A percentile compares a stretch with the other conserved stretches of the same genome.
phyloP scores from a whole-genome alignment of 2,113 vertebrate species.

The Todiramphus saurophagus region DNA sequence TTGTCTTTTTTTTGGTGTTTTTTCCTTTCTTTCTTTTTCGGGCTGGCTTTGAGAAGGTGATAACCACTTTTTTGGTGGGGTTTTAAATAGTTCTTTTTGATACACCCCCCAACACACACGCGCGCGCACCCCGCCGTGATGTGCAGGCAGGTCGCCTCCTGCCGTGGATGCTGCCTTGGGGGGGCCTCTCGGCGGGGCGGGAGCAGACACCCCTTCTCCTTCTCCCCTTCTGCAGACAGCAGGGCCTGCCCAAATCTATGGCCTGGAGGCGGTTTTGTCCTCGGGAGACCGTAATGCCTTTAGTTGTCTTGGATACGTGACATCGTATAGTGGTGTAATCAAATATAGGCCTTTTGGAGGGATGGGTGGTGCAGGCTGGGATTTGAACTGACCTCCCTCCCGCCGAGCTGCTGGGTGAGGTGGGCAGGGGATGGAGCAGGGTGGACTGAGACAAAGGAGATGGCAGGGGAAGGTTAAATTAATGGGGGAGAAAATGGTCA shows the following conservation, averaged over 20 bases:
- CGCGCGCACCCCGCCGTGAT: no score
- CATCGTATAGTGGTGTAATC: conserved; percentile 77
- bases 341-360: conserved; percentile 69
- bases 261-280: conserved; percentile 73
- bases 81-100: neutral
- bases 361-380: neutral
- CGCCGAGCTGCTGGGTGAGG: neutral
- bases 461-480: neutral
- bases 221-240: conserved; percentile 46
- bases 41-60: neutral
- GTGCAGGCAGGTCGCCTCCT: neutral
- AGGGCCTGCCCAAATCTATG: conserved; percentile 60
- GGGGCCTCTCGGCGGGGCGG: neutral
- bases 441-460: conserved; percentile 28
- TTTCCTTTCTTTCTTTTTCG: neutral
- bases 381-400: conserved; percentile 70
- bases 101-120: neutral
- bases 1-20: no score
- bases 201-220: conserved; percentile 64
- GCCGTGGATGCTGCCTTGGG: neutral
- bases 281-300: conserved; percentile 75
- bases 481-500: neutral
- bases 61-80: neutral
- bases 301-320: conserved; percentile 83
- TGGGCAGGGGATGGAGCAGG: conserved; percentile 4